phyloP scores from a whole-genome alignment of 2,888 invertebrate species.

The Hypsopygia costalis region DNA sequence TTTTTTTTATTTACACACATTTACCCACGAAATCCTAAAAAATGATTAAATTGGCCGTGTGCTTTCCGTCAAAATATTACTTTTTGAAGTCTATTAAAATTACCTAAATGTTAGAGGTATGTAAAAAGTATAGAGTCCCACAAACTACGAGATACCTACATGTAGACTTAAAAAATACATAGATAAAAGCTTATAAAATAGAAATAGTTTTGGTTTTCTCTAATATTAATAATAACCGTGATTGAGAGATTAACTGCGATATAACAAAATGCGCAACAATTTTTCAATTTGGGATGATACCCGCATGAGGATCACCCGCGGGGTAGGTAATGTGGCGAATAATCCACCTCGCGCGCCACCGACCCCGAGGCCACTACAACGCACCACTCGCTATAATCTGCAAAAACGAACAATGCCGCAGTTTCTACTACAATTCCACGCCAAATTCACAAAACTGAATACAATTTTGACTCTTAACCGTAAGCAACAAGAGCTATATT shows the following conservation, averaged over 20 bases:
- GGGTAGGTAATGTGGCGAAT: slow-evolving; percentile 65
- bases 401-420: slow-evolving; percentile 60
- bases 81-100: too few relatives aligned
- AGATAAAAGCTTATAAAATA: too few relatives aligned
- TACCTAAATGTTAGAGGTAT: too few relatives aligned
- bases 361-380: slow-evolving; percentile 35
- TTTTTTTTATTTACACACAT: too few relatives aligned
- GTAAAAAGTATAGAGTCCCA: too few relatives aligned
- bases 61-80: too few relatives aligned
- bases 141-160: too few relatives aligned
- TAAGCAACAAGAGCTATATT: not conserved
- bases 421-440: slow-evolving; percentile 16
- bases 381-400: slow-evolving; percentile 56
- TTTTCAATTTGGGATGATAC: slow-evolving; percentile 43
- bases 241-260: too few relatives aligned
- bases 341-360: slow-evolving; percentile 70
- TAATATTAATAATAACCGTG: too few relatives aligned
- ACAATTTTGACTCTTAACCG: slow-evolving; percentile 17
- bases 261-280: slow-evolving; percentile 66
- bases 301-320: slow-evolving; percentile 51
- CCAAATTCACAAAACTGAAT: slow-evolving; percentile 1
- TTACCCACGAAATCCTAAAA: too few relatives aligned
- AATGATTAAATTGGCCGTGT: too few relatives aligned
- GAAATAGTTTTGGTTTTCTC: not conserved
- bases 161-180: too few relatives aligned